Percentiles rank a stretch among this genome's conserved stretches.
Evolutionary conservation across 2,113 vertebrate species (phyloP).

Genomic region (Pygathrix nemaeus): DNA sequence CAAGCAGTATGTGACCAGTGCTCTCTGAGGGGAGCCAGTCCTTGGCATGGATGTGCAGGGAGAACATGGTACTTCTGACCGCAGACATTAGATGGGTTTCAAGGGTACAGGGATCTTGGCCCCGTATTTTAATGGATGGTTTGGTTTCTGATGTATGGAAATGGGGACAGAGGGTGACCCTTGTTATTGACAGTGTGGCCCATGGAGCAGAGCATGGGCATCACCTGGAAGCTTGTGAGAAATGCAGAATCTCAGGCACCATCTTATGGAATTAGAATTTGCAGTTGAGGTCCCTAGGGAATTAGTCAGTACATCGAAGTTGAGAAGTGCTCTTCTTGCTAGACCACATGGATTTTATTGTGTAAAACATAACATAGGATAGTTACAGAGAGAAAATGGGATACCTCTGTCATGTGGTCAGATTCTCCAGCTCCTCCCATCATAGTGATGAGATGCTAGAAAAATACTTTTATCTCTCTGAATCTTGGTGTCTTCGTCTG

Average conservation of each 20-base stretch:
- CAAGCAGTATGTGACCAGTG: accelerated
- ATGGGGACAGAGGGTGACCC: neutral
- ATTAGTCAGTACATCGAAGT: accelerated
- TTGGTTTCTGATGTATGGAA: neutral
- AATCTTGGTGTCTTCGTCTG: too few relatives aligned
- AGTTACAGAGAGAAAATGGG: neutral
- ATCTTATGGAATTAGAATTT: neutral
- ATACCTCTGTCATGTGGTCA: accelerated
- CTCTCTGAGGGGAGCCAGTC: neutral
- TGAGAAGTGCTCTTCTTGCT: neutral
- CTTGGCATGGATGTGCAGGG: accelerated
- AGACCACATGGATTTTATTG: neutral
- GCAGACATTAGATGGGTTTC: neutral
- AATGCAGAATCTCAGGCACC: neutral
- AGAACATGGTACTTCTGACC: neutral
- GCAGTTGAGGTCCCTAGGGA: too few relatives aligned
- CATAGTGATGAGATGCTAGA: accelerated
- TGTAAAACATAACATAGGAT: neutral
- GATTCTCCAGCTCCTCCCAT: neutral
- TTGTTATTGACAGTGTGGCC: neutral
- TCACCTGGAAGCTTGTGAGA: neutral
- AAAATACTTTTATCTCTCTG: neutral
- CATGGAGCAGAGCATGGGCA: accelerated
- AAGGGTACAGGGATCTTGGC: neutral
- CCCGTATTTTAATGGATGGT: neutral